Evolutionary conservation across 2,113 vertebrate species (phyloP).

Genomic region (Anhinga anhinga): DNA sequence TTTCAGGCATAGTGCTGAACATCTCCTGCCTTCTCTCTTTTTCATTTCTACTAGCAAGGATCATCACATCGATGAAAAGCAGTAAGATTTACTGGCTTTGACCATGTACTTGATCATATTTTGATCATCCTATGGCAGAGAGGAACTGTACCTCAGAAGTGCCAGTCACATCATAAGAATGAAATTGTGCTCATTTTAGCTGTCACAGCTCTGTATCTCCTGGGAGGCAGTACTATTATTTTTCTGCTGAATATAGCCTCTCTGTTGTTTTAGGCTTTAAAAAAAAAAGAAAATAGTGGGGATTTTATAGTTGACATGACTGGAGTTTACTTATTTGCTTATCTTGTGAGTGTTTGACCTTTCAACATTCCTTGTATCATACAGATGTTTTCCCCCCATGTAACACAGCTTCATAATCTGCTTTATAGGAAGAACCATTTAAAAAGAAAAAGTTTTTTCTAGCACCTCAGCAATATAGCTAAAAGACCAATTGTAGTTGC

Average conservation of each 20-base stretch:
- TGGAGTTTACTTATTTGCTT: neutral
- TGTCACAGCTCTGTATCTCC: neutral
- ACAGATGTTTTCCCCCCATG: neutral
- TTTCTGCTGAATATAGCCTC: neutral
- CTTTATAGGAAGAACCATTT: neutral
- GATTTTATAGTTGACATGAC: neutral
- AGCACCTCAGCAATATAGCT: neutral
- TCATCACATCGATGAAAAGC: neutral
- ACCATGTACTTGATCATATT: neutral
- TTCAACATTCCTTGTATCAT: neutral
- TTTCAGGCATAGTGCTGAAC: neutral
- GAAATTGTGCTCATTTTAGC: neutral
- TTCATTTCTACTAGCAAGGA: neutral
- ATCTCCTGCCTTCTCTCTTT: neutral
- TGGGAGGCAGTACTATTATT: neutral
- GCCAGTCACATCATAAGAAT: neutral
- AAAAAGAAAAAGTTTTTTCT: neutral
- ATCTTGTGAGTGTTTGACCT: neutral
- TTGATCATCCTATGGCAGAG: neutral
- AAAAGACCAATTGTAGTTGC: neutral
- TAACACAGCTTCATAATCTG: neutral
- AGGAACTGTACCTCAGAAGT: neutral
- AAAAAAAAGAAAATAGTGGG: neutral
- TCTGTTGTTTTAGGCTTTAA: neutral
- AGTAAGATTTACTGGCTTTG: neutral